Percentiles rank a stretch among this genome's conserved stretches.
phyloP scores from a whole-genome alignment of 2,113 vertebrate species.

The Hippolais icterina region DNA sequence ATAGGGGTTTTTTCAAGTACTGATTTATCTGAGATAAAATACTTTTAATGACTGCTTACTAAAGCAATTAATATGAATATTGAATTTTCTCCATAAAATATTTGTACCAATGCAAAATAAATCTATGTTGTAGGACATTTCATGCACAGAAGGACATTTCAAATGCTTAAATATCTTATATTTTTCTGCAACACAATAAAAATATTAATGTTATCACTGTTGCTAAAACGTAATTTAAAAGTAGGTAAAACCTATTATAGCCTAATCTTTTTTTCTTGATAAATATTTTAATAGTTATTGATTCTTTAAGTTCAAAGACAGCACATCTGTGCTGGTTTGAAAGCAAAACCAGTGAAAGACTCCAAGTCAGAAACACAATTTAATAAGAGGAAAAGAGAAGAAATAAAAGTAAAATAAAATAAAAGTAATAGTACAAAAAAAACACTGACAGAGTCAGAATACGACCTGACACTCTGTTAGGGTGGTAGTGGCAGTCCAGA shows the following conservation, averaged over 20 bases:
- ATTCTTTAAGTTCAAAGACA: not conserved
- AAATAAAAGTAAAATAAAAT: too few relatives aligned
- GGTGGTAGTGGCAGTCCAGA: too few relatives aligned
- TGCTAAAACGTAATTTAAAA: not conserved
- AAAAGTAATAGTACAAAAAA: too few relatives aligned
- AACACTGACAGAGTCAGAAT: too few relatives aligned
- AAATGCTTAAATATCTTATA: not conserved
- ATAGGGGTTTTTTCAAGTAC: not conserved
- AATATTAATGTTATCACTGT: not conserved
- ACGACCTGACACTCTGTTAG: too few relatives aligned
- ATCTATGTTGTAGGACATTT: not conserved
- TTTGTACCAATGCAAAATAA: not conserved
- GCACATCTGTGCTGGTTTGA: too few relatives aligned
- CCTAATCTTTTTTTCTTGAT: not conserved
- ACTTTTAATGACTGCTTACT: not conserved
- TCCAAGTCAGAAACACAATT: too few relatives aligned
- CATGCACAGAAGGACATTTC: not conserved
- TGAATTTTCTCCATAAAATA: not conserved
- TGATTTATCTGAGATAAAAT: not conserved
- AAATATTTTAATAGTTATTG: not conserved
- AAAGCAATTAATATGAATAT: not conserved
- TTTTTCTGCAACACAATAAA: not conserved
- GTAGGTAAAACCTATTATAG: not conserved
- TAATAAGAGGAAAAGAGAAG: too few relatives aligned
- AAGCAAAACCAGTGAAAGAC: too few relatives aligned